Evolutionary conservation across 2,888 invertebrate species (phyloP), one percentile per base, ranked within the genome.

Genomic region (Limnephilus marmoratus): DNA sequence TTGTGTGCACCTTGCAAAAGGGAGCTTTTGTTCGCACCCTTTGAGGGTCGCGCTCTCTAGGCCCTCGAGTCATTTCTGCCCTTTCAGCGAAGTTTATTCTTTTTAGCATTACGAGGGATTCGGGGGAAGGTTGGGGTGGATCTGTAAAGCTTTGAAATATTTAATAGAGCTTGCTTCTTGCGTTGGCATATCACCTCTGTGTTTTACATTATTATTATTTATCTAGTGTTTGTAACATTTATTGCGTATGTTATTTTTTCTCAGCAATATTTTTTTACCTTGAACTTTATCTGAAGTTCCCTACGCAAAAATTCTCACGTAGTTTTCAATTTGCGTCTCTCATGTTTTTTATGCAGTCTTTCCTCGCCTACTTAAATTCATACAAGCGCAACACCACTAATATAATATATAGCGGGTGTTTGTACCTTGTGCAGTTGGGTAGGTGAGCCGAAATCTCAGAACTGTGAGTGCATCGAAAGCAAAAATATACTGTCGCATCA

Each of bases 1-100:
- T 89, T 37, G 88, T 13, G 34, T 37, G 80, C 88, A 81, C 37
- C 45, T 80, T n/a, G n/a, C 37, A 80, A 81, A 89, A 89, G 37
- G 88, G 88, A 37, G 12, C n/a, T 89, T 81, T 86, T 45, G 49
- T 45, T 68, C n/a, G 68, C 24, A 24, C 24, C 68, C 49, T 45
- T 29, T 0, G 29, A 29, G 45, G 31, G 45, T 5, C 45, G 45
- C 86, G 12, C 41, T 85, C n/a, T 68, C n/a, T 24, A 24, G 24
- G n/a, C 68, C 68, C 24, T 68, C 68, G 68, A n/a, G n/a, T 24
- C 41, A 34, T 85, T 85, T 85, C 41, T 85, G 85, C 45, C 24
- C 24, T 68, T 68, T 68, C n/a, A 68, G 29, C 49, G 49, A 29
- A 86, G 12, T 53, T 86, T n/a, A 41, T 37, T 24, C 24, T 45